phyloP scores from a whole-genome alignment of 2,113 vertebrate species.

The Parotia lawesii region DNA sequence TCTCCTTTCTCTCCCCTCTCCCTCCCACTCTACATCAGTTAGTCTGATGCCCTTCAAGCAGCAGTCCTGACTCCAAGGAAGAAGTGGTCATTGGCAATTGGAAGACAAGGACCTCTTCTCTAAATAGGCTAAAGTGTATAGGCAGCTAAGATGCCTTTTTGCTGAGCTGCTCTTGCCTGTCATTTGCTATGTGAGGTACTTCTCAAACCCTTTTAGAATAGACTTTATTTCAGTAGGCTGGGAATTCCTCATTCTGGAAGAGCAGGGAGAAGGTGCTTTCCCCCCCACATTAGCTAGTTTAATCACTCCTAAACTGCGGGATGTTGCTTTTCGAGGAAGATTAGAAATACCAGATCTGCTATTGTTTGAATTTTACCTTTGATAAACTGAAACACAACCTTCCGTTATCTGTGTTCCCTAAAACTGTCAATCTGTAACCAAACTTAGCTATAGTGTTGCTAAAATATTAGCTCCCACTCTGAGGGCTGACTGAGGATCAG shows the following conservation, averaged over 20 bases:
- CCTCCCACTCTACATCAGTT: neutral
- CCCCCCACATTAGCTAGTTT: neutral
- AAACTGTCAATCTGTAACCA: neutral
- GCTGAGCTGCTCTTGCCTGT: neutral
- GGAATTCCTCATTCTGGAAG: neutral
- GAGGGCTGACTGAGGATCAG: neutral
- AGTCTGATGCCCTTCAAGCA: neutral
- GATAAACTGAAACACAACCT: neutral
- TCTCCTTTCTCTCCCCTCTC: neutral
- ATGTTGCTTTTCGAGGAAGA: neutral
- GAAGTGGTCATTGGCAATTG: neutral
- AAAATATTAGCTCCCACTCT: neutral
- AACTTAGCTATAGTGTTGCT: neutral
- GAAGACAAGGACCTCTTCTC: neutral
- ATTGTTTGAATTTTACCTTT: neutral
- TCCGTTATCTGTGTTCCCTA: neutral
- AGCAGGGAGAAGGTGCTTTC: neutral
- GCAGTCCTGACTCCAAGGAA: neutral
- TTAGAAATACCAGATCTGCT: neutral
- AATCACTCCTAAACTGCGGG: neutral
- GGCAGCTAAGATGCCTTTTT: neutral
- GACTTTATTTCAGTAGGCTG: neutral
- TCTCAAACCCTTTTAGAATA: neutral
- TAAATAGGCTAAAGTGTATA: neutral
- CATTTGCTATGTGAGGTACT: neutral